Conservation (phyloP, 2,113 vertebrate genomes). For the Ceuthmochares aereus region DNA sequence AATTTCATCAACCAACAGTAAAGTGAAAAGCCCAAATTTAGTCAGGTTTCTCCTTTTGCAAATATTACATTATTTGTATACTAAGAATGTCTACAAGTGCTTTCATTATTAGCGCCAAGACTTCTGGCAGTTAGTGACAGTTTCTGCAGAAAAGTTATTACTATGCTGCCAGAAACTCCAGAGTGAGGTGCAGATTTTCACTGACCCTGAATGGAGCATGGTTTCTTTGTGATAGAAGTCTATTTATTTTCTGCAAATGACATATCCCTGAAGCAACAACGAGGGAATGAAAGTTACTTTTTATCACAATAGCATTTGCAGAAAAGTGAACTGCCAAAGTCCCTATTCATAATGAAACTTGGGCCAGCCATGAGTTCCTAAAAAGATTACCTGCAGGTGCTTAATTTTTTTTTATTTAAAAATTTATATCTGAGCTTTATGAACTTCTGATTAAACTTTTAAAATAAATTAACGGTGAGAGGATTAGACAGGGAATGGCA, state of each 20-base stretch:
- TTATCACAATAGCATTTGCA: conserved; percentile 40
- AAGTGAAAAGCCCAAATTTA: background rate
- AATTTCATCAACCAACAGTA: background rate
- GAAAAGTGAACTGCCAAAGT: conserved; percentile 14
- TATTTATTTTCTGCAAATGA: conserved; percentile 63
- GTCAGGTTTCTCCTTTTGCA: background rate
- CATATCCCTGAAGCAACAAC: conserved; percentile 51
- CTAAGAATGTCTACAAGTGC: background rate
- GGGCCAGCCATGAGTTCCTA: background rate
- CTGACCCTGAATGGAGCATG: background rate
- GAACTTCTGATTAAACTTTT: conserved; percentile 70
- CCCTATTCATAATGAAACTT: conserved; percentile 22
- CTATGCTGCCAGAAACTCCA: background rate
- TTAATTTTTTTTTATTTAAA: conserved; percentile 59
- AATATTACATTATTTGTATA: conserved; percentile 3
- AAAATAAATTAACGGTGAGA: conserved; percentile 66
- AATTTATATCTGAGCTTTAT: conserved; percentile 54
- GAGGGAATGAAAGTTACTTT: conserved; percentile 47
- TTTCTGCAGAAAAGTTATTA: conserved; percentile 41
- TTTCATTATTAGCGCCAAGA: background rate
- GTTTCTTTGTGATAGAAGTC: conserved; percentile 12
- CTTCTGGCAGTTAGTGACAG: background rate
- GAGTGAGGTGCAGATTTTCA: background rate
- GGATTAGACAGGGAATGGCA: conserved; percentile 51
- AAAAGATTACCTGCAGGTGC: conserved; percentile 56